phyloP scores from a whole-genome alignment of 1,140 invertebrate species.

The Portunus trituberculatus region DNA sequence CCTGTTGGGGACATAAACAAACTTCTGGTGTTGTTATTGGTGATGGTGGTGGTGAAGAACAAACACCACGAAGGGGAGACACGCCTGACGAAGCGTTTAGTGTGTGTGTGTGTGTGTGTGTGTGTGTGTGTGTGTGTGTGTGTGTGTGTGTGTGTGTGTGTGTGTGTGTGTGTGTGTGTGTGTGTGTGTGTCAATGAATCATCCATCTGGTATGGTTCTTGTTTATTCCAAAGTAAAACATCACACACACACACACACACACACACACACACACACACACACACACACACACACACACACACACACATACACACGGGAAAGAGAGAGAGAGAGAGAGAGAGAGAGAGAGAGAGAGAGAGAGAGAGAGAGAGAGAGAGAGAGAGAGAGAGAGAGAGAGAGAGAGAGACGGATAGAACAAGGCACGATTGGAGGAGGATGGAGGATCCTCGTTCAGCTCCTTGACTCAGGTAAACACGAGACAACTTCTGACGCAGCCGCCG shows the following conservation, averaged over 20 bases:
- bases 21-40: neutral
- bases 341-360: too few relatives aligned
- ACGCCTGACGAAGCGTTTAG: too few relatives aligned
- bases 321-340: too few relatives aligned
- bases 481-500: too few relatives aligned
- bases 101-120: constrained; percentile 36
- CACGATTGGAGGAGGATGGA: neutral
- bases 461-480: too few relatives aligned
- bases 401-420: neutral
- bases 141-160: constrained; percentile 49
- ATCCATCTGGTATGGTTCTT: neutral
- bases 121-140: constrained; percentile 40
- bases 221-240: neutral
- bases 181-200: neutral
- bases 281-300: too few relatives aligned
- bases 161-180: constrained; percentile 55
- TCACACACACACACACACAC: too few relatives aligned
- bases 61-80: neutral
- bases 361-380: constrained; percentile 26
- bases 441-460: neutral
- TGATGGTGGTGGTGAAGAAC: neutral
- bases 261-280: too few relatives aligned
- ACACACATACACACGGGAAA: too few relatives aligned
- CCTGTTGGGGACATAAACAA: neutral
- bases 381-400: constrained; percentile 38